Percentiles rank a stretch among this genome's conserved stretches.
These are phyloP conservation scores for Otis tarda DNA, from an alignment of 2,113 vertebrate species.

Conservation along the genomic window DNA sequence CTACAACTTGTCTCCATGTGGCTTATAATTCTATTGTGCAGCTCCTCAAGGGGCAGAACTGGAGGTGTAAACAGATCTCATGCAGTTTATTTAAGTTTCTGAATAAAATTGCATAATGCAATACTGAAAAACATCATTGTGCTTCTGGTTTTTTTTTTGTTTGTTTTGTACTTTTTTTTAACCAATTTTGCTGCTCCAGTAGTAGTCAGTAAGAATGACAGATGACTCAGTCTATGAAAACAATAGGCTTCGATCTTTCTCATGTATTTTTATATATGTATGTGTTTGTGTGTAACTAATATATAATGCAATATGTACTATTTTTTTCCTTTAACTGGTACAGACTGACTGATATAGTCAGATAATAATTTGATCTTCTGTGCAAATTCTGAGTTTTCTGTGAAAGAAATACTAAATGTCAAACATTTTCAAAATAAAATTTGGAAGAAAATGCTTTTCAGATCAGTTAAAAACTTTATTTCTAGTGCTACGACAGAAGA, in stretches of 20 bases:
- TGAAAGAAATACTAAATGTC: not conserved
- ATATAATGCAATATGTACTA: not conserved
- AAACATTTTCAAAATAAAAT: not conserved
- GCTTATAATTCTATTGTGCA: not conserved
- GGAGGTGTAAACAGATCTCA: not conserved
- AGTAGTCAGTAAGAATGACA: not conserved
- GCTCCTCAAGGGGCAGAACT: not conserved
- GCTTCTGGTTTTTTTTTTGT: not conserved
- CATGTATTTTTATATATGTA: not conserved
- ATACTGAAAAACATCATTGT: not conserved
- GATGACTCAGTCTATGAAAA: not conserved
- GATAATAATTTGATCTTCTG: not conserved
- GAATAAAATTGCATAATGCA: not conserved
- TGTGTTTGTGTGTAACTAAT: not conserved
- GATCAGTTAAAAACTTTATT: not conserved
- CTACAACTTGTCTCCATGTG: not conserved
- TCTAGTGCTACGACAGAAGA: accelerated
- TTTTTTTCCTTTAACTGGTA: not conserved
- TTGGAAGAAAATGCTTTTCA: not conserved
- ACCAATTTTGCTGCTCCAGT: not conserved
- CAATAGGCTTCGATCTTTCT: not conserved
- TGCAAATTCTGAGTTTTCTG: not conserved
- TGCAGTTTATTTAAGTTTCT: not conserved
- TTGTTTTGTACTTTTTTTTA: not conserved
- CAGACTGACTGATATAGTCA: not conserved